Percentiles rank a stretch among this genome's conserved stretches.
Evolutionary conservation across 2,113 vertebrate species (phyloP).

Genomic region (Alexandromys fortis): DNA sequence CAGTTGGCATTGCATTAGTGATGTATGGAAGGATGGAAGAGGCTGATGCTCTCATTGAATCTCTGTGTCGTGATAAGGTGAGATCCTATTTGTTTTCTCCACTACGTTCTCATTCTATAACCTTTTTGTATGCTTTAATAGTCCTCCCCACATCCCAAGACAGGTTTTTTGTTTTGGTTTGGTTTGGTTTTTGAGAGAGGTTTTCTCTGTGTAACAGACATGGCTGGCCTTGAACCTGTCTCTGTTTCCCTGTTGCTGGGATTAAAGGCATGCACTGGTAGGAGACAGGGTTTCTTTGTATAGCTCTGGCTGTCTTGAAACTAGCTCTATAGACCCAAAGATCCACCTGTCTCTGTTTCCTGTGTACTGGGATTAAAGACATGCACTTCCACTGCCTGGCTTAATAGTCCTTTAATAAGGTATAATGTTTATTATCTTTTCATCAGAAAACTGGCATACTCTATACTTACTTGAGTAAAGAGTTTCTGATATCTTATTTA

Average conservation of each 20-base stretch:
- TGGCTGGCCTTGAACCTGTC: background rate
- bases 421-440: constrained; percentile 23
- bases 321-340: background rate
- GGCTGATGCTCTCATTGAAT: constrained; percentile 97
- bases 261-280: background rate
- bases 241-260: background rate
- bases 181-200: background rate
- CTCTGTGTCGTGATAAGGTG: constrained; percentile 98
- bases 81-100: background rate
- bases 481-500: background rate
- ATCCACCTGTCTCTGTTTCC: background rate
- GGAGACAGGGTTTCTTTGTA: background rate
- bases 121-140: background rate
- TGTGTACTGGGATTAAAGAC: background rate
- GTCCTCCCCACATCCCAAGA: too few relatives aligned
- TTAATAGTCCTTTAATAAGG: constrained; percentile 27
- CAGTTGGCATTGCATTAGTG: constrained; percentile 96
- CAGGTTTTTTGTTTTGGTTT: background rate
- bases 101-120: background rate
- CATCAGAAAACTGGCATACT: constrained; percentile 3
- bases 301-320: background rate
- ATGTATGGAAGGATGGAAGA: constrained; percentile 99
- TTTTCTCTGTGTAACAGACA: background rate
- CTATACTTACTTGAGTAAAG: constrained; percentile 4
- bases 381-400: background rate